Base-by-base conservation (phyloP, 2,113 vertebrate species). In the Carlito syrichta region DNA sequence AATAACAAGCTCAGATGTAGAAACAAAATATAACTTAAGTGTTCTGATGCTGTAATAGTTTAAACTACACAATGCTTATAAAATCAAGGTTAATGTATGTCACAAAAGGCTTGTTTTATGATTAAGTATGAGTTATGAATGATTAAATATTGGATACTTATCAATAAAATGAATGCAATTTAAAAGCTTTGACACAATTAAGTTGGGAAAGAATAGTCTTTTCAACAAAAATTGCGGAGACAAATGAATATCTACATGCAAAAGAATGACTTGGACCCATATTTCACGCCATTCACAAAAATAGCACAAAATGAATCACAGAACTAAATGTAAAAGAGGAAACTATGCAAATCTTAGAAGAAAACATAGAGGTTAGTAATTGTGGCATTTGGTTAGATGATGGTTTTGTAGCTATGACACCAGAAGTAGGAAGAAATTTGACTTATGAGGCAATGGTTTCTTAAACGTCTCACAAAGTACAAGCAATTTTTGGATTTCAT, bases 61-160 rank as follows among this genome's bases (percentile, higher is more conserved):
- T 76, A 96, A 40, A 71, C 76, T 93, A 82, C 25, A 60, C 66
- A 89, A 77, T 62, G 22, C 95, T 78, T 62, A 66, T 86, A 83
- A 90, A 92, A 73, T 14, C 27, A 83, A 86, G 27, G 23, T 25
- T 78, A 94, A 35, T 40, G 90, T 87, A 87, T 92, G 40, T 8
- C 43, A 78, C 69, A 86, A 81, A 95, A 78, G 30, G 22, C 22
- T 20, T 94, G 66, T 86, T 69, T 95, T 82, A 91, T 69, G 56
- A n/a, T 86, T 79, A 94, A 63, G 17, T 83, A 54, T 79, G 30
- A 17, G 48, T 4, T 27, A 30, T 30, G 90, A 74, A 81, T 58
- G 25, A 88, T 95, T 94, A 92, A 81, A 58, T 43, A 71, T 56
- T 40, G 40, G 43, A 73, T 76, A 3, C 4, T 45, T 95, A 63